Evolutionary conservation across 2,888 invertebrate genomes (phyloP), one percentile per base, ranked within the genome.

Genomic region (Colletes collaris): DNA sequence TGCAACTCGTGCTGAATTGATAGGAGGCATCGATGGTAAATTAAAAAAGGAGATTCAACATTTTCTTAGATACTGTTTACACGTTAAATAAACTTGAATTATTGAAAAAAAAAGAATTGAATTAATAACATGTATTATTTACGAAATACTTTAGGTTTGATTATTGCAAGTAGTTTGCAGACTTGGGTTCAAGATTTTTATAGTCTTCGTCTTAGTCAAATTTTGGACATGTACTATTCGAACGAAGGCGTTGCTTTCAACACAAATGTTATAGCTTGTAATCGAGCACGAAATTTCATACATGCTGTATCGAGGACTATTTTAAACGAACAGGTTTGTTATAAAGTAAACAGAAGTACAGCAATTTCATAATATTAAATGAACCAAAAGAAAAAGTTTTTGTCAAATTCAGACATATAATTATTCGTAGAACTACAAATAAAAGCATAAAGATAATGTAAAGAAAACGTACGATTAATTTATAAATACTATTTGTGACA

Each of bases 201-300:
- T 5, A 93, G 94, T 27, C 91, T 95, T 35, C 93, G 94, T 13
- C 91, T 96, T 0, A 95, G 96, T 0, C 95, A 96, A 93, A 89
- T 96, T 13, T 91, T 96, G 58, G 95, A 96, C 79, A 95, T 95
- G 95, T 96, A 96, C 90, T 96, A 96, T 88, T 95, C 96, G 0
- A 93, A 94, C 81, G 94, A 94, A 74, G 96, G 96, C 0, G 93
- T 95, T 0, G 94, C 94, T 0, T 95, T 95, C 85, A 94, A 95
- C 37, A 91, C 93, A 0, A 92, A 92, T 49, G 93, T 95, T n/a
- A 94, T 93, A 87, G 95, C 95, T 3, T 95, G 95, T 83, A 94
- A 95, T 80, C 93, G 96, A 16, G 75, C 46, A n/a, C 79, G 50
- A 2, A n/a, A 44, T 27, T 84, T 82, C 40, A 5, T 66, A 0